These are phyloP conservation scores for Ptiloglossa arizonensis DNA, from an alignment of 1,140 invertebrate genomes.

Conservation along the genomic window DNA sequence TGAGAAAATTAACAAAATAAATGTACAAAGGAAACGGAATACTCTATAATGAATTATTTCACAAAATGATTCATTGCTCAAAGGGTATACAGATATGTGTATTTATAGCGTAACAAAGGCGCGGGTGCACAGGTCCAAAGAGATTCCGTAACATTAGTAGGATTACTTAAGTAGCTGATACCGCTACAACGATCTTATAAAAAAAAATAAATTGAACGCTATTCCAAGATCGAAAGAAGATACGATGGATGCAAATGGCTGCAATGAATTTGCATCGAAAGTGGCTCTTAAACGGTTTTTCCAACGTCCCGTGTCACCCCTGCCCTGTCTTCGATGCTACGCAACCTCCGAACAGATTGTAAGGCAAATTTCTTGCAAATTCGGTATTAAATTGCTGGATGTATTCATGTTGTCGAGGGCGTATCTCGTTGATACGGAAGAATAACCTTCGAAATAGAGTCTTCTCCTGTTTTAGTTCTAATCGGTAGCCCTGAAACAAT, in stretches of 20 bases:
- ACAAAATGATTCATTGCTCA: too few species aligned
- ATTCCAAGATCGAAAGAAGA: conserved; percentile 54
- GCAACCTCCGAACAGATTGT: conserved; percentile 70
- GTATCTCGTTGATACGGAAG: conserved; percentile 35
- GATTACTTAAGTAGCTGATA: background rate
- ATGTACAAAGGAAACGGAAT: too few species aligned
- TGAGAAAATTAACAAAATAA: too few species aligned
- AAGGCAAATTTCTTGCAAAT: conserved; percentile 72
- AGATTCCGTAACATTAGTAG: background rate
- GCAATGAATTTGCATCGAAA: conserved; percentile 81
- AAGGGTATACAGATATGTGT: too few species aligned
- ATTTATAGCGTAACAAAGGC: too few species aligned
- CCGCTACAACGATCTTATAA: conserved; percentile 55
- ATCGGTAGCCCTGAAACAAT: background rate
- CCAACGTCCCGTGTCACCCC: conserved; percentile 5
- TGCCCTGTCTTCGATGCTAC: conserved; percentile 17
- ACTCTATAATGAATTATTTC: too few species aligned
- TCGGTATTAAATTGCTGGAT: conserved; percentile 71
- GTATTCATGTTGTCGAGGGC: conserved; percentile 41
- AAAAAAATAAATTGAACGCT: conserved; percentile 70
- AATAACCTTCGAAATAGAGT: conserved; percentile 25
- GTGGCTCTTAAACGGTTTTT: conserved; percentile 78
- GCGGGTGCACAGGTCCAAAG: too few species aligned
- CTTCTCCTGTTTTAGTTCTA: background rate
- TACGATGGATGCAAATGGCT: conserved; percentile 52